Conservation (phyloP, 2,888 invertebrate species). For the Dascillus cervinus region DNA sequence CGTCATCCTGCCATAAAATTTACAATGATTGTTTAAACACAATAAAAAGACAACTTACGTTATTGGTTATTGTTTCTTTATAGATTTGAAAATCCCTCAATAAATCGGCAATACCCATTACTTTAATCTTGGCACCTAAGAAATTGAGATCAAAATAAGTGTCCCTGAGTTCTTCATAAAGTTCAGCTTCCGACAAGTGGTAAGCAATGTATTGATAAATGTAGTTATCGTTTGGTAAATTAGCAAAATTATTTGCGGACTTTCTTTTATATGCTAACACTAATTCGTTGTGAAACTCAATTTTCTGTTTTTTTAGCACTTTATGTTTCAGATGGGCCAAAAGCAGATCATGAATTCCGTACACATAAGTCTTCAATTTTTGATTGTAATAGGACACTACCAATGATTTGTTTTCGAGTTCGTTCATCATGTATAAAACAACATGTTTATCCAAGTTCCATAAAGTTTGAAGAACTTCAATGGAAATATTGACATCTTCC, state of each 20-base stretch:
- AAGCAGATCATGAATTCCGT: conserved; percentile 64
- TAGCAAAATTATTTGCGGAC: conserved; percentile 46
- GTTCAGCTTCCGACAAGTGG: conserved; percentile 54
- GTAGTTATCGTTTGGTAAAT: conserved; percentile 63
- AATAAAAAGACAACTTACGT: conserved; percentile 38
- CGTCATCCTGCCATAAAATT: conserved; percentile 37
- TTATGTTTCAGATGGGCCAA: conserved; percentile 53
- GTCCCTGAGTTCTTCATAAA: conserved; percentile 49
- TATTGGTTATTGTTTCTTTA: conserved; percentile 47
- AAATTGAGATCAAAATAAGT: conserved; percentile 62
- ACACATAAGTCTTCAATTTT: conserved; percentile 53
- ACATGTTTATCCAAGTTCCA: conserved; percentile 48
- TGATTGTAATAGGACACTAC: conserved; percentile 56
- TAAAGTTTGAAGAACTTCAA: conserved; percentile 40
- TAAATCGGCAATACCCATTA: conserved; percentile 62
- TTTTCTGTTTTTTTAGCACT: conserved; percentile 39
- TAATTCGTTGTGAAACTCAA: conserved; percentile 50
- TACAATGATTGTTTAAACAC: conserved; percentile 1
- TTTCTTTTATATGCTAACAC: conserved; percentile 50
- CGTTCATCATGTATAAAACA: conserved; percentile 57
- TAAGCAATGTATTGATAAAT: conserved; percentile 65
- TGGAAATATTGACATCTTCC: conserved; percentile 54
- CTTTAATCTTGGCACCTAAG: conserved; percentile 59
- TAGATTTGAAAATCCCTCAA: conserved; percentile 60
- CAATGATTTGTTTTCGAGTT: conserved; percentile 59